A percentile compares a stretch with the other conserved stretches of the same genome.
Conservation (phyloP, 2,797 vertebrate species). For the Crypturellus tataupa region DNA sequence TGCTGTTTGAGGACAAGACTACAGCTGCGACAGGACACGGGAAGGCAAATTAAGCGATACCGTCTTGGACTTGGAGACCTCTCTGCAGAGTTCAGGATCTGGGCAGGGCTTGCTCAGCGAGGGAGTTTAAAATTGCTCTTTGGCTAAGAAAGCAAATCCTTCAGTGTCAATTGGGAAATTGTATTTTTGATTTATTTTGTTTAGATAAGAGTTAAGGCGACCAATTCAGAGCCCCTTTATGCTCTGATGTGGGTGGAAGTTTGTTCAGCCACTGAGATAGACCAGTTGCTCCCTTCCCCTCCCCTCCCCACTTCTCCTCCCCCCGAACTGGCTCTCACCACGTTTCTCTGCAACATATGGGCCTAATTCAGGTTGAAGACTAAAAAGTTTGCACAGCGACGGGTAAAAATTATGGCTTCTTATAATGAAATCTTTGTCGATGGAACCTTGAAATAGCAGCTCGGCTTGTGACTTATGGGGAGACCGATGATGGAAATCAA, state of each 20-base stretch:
- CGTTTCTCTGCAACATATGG: conserved; percentile 78
- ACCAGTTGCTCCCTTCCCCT: conserved; percentile 54
- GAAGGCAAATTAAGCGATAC: background rate
- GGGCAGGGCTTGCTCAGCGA: conserved; percentile 41
- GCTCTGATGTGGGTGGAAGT: conserved; percentile 61
- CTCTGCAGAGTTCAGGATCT: background rate
- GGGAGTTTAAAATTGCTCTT: conserved; percentile 65
- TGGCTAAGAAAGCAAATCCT: conserved; percentile 65
- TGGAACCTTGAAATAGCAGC: conserved; percentile 77
- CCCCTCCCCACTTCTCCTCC: background rate
- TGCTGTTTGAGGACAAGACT: conserved; percentile 29
- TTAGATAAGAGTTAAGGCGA: conserved; percentile 69
- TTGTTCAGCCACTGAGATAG: conserved; percentile 73
- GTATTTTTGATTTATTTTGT: conserved; percentile 70
- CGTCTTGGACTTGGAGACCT: conserved; percentile 21
- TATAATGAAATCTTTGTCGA: conserved; percentile 85
- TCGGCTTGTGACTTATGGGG: conserved; percentile 76
- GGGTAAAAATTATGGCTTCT: conserved; percentile 81
- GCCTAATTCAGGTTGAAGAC: conserved; percentile 80
- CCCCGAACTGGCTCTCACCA: conserved; percentile 3
- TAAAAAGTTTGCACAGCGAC: conserved; percentile 60
- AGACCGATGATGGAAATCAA: conserved; percentile 79
- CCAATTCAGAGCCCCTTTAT: conserved; percentile 50
- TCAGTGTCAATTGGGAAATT: conserved; percentile 66
- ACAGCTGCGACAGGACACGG: background rate